These are phyloP conservation scores for Serripes groenlandicus DNA, from an alignment of 2,888 invertebrate genomes.

Conservation along the genomic window DNA sequence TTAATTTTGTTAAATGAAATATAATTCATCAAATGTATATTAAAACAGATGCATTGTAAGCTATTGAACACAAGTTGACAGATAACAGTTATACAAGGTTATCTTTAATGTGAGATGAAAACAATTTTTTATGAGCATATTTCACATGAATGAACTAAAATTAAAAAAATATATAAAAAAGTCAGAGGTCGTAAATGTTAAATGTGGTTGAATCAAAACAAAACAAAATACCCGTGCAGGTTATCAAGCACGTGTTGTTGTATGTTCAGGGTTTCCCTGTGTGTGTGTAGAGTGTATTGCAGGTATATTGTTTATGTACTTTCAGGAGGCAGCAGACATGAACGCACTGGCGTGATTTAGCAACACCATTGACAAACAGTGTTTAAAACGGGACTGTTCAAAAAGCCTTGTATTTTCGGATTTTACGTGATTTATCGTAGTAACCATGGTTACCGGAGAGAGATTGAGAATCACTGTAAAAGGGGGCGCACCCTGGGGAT, in stretches of 20 bases:
- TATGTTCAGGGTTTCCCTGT: not conserved
- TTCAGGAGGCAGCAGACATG: constrained; percentile 16
- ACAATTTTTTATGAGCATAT: too few relatives aligned
- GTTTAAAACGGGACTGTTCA: not conserved
- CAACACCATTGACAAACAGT: not conserved
- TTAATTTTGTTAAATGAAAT: too few relatives aligned
- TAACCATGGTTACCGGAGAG: constrained; percentile 77
- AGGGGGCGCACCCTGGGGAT: constrained; percentile 86
- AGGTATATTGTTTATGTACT: constrained; percentile 6
- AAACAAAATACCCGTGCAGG: not conserved
- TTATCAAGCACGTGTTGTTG: not conserved
- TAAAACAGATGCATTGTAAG: too few relatives aligned
- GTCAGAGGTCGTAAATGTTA: not conserved
- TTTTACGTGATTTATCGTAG: not conserved
- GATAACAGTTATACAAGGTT: too few relatives aligned
- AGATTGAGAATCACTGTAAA: constrained; percentile 76
- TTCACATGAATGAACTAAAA: too few relatives aligned
- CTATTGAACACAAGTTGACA: too few relatives aligned
- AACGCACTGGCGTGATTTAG: not conserved
- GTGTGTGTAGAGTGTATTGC: not conserved
- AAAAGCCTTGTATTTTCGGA: constrained; percentile 6
- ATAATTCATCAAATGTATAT: too few relatives aligned
- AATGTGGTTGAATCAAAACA: too few relatives aligned
- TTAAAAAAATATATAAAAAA: too few relatives aligned
- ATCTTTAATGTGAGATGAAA: too few relatives aligned